phyloP scores from a whole-genome alignment of 2,888 invertebrate genomes.

The Autographa gamma region DNA sequence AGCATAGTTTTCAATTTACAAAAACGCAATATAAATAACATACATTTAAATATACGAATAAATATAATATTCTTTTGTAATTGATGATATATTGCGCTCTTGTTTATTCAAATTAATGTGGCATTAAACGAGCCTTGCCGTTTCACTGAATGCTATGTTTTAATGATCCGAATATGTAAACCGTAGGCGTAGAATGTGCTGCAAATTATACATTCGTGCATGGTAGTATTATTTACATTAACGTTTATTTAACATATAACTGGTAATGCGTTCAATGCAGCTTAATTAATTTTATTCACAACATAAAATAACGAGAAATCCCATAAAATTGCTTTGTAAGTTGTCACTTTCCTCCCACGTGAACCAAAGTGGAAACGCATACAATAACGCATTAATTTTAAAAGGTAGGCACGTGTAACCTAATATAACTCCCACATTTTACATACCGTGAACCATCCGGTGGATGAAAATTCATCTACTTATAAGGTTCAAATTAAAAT shows the following conservation, averaged over 20 bases:
- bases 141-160: constrained; percentile 2
- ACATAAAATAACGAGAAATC: neutral
- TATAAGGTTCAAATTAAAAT: neutral
- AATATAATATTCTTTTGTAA: constrained; percentile 4
- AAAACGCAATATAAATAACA: neutral
- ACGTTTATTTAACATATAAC: neutral
- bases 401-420: constrained; percentile 2
- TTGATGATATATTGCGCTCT: neutral
- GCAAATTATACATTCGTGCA: neutral
- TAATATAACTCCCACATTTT: constrained; percentile 1
- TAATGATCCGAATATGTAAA: constrained; percentile 4
- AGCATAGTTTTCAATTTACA: neutral
- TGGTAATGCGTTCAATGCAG: neutral
- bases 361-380: neutral
- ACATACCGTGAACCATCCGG: neutral
- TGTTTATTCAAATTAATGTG: constrained; percentile 1
- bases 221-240: neutral
- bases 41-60: neutral
- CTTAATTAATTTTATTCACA: neutral
- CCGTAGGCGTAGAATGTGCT: neutral
- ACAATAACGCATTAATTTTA: neutral
- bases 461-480: neutral
- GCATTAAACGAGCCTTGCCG: neutral
- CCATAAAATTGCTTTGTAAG: neutral
- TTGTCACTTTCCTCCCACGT: neutral